Base-by-base conservation (phyloP, 2,113 vertebrate species). In the Meleagris gallopavo region DNA sequence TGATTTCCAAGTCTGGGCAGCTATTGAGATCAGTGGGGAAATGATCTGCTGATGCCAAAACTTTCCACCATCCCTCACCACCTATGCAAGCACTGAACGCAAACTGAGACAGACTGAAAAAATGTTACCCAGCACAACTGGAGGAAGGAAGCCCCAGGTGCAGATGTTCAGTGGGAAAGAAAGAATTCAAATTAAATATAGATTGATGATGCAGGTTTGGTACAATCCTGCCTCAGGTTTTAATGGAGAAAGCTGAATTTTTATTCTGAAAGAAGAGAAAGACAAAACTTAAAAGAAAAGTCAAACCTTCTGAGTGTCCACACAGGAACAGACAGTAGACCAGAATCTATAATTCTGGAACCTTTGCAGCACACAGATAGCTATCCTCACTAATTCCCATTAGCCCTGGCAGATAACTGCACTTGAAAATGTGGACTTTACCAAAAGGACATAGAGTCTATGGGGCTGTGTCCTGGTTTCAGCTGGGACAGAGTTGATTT, bases 1-100 rank as follows among this genome's bases (percentile, higher is more conserved):
- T 81, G 60, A 40, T 93, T 87, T 80, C 41, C 57, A 89, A 85
- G 32, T 62, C 20, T 46, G 82, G 83, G 41, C 60, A 64, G 13
- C 64, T 55, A 5, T 2, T 86, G 32, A 83, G 22, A 74, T 67
- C 12, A 34, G 27, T n/a, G 45, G 13, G 74, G 34, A 81, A 91
- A 80, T 19, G 20, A 40, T 21, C 29, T 64, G 8, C 25, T 83
- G 30, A 30, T 34, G 29, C 1, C 60, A 22, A 62, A 62, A 25
- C 11, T 72, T 93, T 78, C 83, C 83, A 19, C 11, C 21, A 77
- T 4, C 6, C 7, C 22, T 86, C 15, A 11, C 45, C 13, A 60
- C 41, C 32, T 60, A 64, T 69, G 13, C 46, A 87, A 71, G 76
- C 22, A 74, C 9, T n/a, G 41, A 38, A 74, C 14, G 6, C 30